Percentiles rank a stretch among this genome's conserved stretches.
Evolutionary conservation across 1,140 invertebrate genomes (phyloP).

Genomic region (Sycophila sp.): DNA sequence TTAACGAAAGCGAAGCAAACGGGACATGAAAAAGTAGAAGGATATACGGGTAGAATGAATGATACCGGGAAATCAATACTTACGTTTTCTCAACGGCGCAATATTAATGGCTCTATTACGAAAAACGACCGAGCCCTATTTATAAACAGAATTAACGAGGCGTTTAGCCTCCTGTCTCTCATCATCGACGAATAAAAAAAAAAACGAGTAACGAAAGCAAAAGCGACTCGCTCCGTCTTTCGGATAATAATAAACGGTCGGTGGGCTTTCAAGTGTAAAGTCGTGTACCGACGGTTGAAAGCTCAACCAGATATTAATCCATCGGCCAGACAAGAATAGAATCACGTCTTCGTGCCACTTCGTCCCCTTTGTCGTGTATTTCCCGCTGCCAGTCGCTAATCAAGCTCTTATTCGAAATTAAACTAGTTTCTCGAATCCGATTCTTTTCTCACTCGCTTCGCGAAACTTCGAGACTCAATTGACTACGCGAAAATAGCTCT

Average conservation of each 20-base stretch:
- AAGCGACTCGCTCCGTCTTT: no score
- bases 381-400: neutral
- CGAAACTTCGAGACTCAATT: no score
- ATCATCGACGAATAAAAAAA: neutral
- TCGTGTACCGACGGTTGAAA: neutral
- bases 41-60: no score
- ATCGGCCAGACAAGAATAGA: slow-evolving; percentile 10
- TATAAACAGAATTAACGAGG: neutral
- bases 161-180: neutral
- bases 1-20: no score
- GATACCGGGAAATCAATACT: no score
- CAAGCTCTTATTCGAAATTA: slow-evolving; percentile 24
- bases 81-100: no score
- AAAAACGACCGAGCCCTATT: neutral
- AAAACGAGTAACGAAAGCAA: no score
- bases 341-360: neutral
- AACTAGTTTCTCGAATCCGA: neutral
- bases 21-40: no score
- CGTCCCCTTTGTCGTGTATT: neutral
- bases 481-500: no score
- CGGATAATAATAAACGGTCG: neutral
- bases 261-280: neutral
- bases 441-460: neutral
- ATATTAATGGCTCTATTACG: no score
- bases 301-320: slow-evolving; percentile 3